phyloP scores from a whole-genome alignment of 2,113 vertebrate genomes.

The Puffinus mauretanicus region DNA sequence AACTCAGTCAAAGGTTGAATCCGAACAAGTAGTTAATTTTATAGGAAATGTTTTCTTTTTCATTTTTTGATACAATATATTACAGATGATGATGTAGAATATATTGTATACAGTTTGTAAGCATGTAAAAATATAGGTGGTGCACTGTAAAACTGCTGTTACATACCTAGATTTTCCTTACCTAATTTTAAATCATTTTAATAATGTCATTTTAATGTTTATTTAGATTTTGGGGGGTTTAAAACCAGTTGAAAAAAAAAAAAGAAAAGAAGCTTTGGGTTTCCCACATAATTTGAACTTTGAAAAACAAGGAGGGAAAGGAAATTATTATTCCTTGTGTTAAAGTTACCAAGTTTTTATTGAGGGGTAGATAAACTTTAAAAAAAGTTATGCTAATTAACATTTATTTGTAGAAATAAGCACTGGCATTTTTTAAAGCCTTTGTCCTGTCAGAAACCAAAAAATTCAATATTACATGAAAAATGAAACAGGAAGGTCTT shows the following conservation, averaged over 20 bases:
- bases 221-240: background rate
- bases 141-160: background rate
- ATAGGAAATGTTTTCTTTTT: background rate
- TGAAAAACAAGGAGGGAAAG: background rate
- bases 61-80: background rate
- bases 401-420: background rate
- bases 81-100: background rate
- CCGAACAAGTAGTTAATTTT: background rate
- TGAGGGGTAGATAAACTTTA: background rate
- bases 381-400: background rate
- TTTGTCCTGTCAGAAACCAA: background rate
- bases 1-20: background rate
- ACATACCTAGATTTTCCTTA: background rate
- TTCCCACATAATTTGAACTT: background rate
- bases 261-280: background rate
- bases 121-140: background rate
- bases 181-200: background rate
- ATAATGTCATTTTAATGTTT: background rate
- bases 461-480: background rate
- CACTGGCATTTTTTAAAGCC: background rate
- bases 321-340: background rate
- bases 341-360: background rate
- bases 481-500: slow-evolving; percentile 9
- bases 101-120: background rate
- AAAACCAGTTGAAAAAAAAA: background rate